phyloP scores from a whole-genome alignment of 1,140 invertebrate genomes.

The silkworm (Bombyx mori) region ASM3026992v2 NC_085129.1:6577501-6578000 shows the following conservation, averaged over 20 bases:
- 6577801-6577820: conserved; percentile 31
- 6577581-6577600: conserved; percentile 85
- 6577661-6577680: conserved; percentile 49
- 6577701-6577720: conserved; percentile 59
- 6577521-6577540: conserved; percentile 73
- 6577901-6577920: too few relatives aligned
- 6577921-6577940: too few relatives aligned
- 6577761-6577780: conserved; percentile 19
- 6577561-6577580: conserved; percentile 69
- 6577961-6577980: conserved; percentile 56
- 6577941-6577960: too few relatives aligned
- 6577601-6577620: conserved; percentile 92
- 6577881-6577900: conserved; percentile 4
- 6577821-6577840: conserved; percentile 37
- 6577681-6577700: conserved; percentile 68
- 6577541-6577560: conserved; percentile 61
- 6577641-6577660: conserved; percentile 73
- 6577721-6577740: conserved; percentile 52
- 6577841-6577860: conserved; percentile 51
- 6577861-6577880: conserved; percentile 60
- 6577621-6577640: conserved; percentile 80
- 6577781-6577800: conserved; percentile 44
- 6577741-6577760: conserved; percentile 36
- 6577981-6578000: conserved; percentile 43
- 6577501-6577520: conserved; percentile 76